Evolutionary conservation across 2,797 vertebrate genomes (phyloP), one percentile per base, ranked within the genome.

Genomic region (Moxostoma hubbsi): DNA sequence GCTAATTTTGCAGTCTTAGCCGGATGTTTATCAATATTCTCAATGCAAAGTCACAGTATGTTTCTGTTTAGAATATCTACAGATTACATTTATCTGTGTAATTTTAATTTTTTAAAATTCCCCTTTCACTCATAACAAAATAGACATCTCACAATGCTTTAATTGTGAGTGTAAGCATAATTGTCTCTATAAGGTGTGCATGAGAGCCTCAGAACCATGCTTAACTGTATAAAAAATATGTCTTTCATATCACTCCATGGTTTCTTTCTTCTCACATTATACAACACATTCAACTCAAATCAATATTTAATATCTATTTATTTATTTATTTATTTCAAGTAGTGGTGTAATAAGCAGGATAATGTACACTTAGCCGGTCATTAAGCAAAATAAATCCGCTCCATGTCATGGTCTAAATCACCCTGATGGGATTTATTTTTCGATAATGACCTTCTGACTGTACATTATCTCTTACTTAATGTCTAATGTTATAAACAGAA

Each of bases 1-100:
- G 51, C 68, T 79, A 15, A 82, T 74, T 63, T 59, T 71, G 45
- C 58, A 70, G 50, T 82, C 47, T n/a, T 59, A 68, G 65, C 55
- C 8, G 49, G 57, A 64, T 81, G 76, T 79, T 86, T 86, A 73
- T 66, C 36, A 6, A 13, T 9, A 9, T 57, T 62, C 51, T 67
- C 73, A 5, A 43, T 50, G 61, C 73, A 65, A 61, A 72, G 24
- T 74, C 71, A 59, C 6, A 4, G 54, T 45, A 24, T 77, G 0
- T 73, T 12, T 73, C n/a, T 67, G 6, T 36, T 74, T 81, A 18
- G 7, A 64, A 65, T 6, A 46, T n/a, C 57, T 59, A 50, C 15
- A 47, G 13, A 16, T 2, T 50, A 13, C 65, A 49, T 63, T 69
- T 55, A 43, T 50, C 5, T 73, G 50, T 11, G 7, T 71, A 57